Evolutionary conservation across 2,113 vertebrate genomes (phyloP), one percentile per base, ranked within the genome.

Genomic region (Epinephelus moara): DNA sequence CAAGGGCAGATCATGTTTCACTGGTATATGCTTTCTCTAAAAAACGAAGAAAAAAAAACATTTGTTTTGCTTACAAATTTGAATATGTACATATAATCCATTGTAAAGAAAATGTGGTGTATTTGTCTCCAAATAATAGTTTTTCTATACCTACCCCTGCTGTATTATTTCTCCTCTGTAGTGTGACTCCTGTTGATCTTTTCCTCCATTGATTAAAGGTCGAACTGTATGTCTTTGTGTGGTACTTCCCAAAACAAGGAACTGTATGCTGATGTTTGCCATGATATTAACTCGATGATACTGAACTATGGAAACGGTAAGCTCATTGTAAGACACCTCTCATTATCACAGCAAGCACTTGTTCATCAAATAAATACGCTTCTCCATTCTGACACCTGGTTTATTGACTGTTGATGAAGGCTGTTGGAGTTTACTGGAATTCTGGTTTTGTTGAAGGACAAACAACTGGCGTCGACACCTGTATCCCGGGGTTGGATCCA

Each of bases 31-130:
- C 96, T 97, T 97, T 97, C 88, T 97, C 95, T 94, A 93, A 80
- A 81, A 59, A 75, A 62, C 18, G 42, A 78, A 69, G 21, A 69
- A 55, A 64, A 30, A 59, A 59, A 23, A 37, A 60, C 4, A 23
- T 87, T 89, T 89, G 76, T 94, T 95, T 96, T 95, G 95, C 96
- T 96, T 95, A 95, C 72, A 75, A 82, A 78, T 92, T 89, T 94
- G 94, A 93, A 95, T 95, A 95, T 97, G 96, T 98, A 97, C 96
- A 97, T 97, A 97, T 97, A 97, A 97, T 97, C 96, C 96, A 96
- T 94, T 97, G 96, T 97, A 96, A 96, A 96, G 94, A 94, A 88
- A 90, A 96, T 94, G 92, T 92, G 92, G 89, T 91, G 92, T 93
- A 90, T 87, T 91, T 94, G 91, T 94, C 90, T 88, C 83, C 89